Percentiles rank a stretch among this genome's conserved stretches.
These are phyloP conservation scores for Apotomis turbidana DNA, from an alignment of 2,888 invertebrate species.

Conservation along the genomic window DNA sequence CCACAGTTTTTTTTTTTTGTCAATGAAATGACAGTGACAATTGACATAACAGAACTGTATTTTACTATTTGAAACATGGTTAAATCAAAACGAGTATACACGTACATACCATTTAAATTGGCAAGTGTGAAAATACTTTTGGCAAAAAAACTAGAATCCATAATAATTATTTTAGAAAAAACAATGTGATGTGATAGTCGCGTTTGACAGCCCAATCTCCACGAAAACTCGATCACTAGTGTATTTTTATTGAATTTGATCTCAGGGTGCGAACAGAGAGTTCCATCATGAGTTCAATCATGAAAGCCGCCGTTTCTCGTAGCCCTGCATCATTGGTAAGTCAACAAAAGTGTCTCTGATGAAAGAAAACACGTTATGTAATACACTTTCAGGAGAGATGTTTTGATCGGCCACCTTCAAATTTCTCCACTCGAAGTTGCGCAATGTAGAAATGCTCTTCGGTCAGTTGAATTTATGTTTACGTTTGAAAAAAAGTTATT, in stretches of 20 bases:
- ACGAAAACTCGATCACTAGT: conserved; percentile 29
- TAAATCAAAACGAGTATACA: neutral
- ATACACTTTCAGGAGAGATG: conserved; percentile 49
- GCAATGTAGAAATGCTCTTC: conserved; percentile 15
- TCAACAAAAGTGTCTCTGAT: conserved; percentile 45
- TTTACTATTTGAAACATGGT: neutral
- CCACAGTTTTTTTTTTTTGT: neutral
- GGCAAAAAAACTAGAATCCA: conserved; percentile 6
- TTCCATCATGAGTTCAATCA: conserved; percentile 83
- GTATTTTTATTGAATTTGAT: conserved; percentile 54
- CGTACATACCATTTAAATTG: neutral
- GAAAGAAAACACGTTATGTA: conserved; percentile 73
- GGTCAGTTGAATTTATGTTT: neutral
- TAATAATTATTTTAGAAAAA: neutral
- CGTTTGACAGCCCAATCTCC: conserved; percentile 35
- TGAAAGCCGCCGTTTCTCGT: conserved; percentile 73
- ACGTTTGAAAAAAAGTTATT: neutral
- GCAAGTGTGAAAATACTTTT: neutral
- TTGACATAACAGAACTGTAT: conserved; percentile 26
- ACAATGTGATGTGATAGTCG: conserved; percentile 3
- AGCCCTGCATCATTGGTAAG: conserved; percentile 76
- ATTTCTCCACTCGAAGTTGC: conserved; percentile 32
- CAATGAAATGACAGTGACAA: conserved; percentile 3
- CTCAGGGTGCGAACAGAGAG: conserved; percentile 82
- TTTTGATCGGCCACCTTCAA: conserved; percentile 35